Conservation (phyloP, 2,888 invertebrate genomes). For the Dexiosoma caninum region DNA sequence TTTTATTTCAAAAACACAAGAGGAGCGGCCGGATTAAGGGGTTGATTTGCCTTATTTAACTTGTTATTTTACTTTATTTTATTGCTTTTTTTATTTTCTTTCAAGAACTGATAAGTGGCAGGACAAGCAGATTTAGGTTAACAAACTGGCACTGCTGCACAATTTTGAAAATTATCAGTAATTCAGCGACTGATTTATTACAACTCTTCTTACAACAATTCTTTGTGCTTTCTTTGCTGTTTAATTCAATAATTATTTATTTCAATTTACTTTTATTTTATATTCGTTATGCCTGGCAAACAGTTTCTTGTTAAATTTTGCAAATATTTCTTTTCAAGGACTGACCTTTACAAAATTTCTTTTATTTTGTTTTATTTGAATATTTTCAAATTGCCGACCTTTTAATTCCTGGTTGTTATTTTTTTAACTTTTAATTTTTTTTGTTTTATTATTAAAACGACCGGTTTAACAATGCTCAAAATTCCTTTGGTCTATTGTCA, state of each 20-base stretch:
- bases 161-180: too few species aligned
- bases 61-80: background rate
- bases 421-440: background rate
- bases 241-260: background rate
- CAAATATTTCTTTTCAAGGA: conserved; percentile 21
- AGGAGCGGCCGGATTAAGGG: background rate
- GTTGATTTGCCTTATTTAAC: background rate
- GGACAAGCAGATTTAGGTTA: background rate
- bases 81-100: background rate
- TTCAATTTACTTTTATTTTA: background rate
- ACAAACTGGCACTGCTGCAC: too few species aligned
- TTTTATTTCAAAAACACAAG: conserved; percentile 9
- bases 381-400: background rate
- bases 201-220: background rate
- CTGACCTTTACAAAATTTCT: conserved; percentile 1
- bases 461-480: conserved; percentile 23
- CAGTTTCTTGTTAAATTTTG: background rate
- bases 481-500: background rate
- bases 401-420: background rate
- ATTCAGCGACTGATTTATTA: too few species aligned
- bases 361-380: background rate
- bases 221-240: background rate
- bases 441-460: background rate
- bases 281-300: background rate
- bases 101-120: too few species aligned